phyloP scores from a whole-genome alignment of 2,797 vertebrate species.

The Myioborus melanocephalus region DNA sequence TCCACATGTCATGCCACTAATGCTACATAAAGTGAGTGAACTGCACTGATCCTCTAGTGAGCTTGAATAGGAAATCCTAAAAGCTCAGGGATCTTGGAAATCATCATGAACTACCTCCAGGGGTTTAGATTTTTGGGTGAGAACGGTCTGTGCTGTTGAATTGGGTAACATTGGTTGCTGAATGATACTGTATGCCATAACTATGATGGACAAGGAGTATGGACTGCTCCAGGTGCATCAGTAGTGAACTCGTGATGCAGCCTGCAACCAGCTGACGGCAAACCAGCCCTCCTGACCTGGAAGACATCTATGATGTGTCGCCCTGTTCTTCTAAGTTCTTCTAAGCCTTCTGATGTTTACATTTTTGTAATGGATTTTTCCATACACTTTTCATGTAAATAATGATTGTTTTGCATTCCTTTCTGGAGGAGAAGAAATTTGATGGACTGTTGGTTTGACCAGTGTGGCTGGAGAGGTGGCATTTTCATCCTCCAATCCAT shows the following conservation, averaged over 20 bases:
- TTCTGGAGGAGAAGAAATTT: too few relatives aligned
- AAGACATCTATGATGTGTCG: not conserved
- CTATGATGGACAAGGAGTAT: not conserved
- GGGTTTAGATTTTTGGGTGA: not conserved
- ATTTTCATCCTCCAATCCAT: not conserved
- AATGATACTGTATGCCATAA: not conserved
- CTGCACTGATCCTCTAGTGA: accelerated
- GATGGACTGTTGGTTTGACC: too few relatives aligned
- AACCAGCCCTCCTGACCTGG: not conserved
- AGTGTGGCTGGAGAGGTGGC: too few relatives aligned
- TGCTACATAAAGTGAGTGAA: not conserved
- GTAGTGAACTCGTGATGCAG: not conserved
- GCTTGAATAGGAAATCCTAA: not conserved
- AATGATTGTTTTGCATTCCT: too few relatives aligned
- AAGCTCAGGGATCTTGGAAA: not conserved
- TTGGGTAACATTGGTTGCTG: not conserved
- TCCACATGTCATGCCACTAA: not conserved
- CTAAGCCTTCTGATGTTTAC: not conserved
- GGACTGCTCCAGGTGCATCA: not conserved
- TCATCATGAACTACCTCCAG: not conserved
- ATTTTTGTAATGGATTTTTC: not conserved
- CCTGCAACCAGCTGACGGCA: not conserved
- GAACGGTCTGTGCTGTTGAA: not conserved
- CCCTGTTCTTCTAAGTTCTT: not conserved
- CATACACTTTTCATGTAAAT: too few relatives aligned